Evolutionary conservation across 2,888 invertebrate species (phyloP).

Genomic region (Spodoptera exigua): DNA sequence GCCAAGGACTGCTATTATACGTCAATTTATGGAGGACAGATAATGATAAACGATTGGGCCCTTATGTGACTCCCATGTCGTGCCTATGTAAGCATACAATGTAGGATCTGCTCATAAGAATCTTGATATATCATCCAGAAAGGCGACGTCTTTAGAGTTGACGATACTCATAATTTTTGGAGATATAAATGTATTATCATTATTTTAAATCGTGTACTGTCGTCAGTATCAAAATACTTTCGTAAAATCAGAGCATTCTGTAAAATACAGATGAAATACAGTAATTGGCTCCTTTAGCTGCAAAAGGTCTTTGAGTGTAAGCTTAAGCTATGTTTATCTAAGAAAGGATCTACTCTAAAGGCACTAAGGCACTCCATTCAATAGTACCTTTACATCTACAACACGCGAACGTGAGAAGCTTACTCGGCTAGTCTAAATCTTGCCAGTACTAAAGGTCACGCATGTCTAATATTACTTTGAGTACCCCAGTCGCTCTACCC

Average conservation of each 20-base stretch:
- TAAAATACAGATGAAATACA: too few species aligned
- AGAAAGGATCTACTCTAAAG: conserved; percentile 8
- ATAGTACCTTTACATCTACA: neutral
- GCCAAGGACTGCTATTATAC: conserved; percentile 17
- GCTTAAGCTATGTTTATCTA: neutral
- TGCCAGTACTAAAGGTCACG: conserved; percentile 14
- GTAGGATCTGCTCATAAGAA: neutral
- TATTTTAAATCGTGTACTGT: too few species aligned
- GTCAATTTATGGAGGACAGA: conserved; percentile 27
- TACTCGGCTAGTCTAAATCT: conserved; percentile 1
- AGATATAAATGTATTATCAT: too few species aligned
- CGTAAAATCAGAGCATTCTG: too few species aligned
- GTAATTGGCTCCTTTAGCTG: too few species aligned
- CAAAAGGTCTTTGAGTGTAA: neutral
- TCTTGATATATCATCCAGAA: too few species aligned
- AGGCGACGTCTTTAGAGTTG: too few species aligned
- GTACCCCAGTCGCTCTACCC: neutral
- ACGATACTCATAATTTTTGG: too few species aligned
- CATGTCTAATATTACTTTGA: conserved; percentile 5
- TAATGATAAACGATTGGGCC: conserved; percentile 31
- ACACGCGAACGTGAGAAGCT: neutral
- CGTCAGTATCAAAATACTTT: too few species aligned
- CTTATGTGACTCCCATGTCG: conserved; percentile 4
- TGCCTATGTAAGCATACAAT: too few species aligned
- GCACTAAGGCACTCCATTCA: conserved; percentile 2